Percentiles rank a stretch among this genome's conserved stretches.
Conservation (phyloP, 2,888 invertebrate genomes). For the Gerris lacustris region DNA sequence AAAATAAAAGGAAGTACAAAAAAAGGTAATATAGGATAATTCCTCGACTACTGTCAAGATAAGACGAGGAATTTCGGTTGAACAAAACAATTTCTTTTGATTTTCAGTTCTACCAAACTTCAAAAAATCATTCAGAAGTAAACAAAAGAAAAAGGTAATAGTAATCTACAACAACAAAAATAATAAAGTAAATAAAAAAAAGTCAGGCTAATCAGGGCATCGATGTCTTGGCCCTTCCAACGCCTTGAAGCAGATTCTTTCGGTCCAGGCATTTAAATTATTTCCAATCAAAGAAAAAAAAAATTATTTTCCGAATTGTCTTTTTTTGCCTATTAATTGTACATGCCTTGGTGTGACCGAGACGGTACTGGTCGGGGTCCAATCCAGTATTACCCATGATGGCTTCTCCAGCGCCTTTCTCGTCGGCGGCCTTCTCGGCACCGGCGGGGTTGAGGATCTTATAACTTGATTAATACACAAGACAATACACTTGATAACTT, state of each 20-base stretch:
- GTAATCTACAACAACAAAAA: slow-evolving; percentile 14
- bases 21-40: slow-evolving; percentile 29
- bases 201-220: too few species aligned
- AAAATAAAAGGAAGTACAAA: slow-evolving; percentile 28
- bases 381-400: slow-evolving; percentile 74
- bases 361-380: slow-evolving; percentile 83
- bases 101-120: not conserved
- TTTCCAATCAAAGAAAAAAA: not conserved
- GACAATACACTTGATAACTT: slow-evolving; percentile 5
- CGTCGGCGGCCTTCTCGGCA: slow-evolving; percentile 49
- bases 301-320: too few species aligned
- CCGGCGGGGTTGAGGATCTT: slow-evolving; percentile 94
- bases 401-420: slow-evolving; percentile 66
- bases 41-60: slow-evolving; percentile 15
- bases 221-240: too few species aligned
- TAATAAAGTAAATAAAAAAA: not conserved
- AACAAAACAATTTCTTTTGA: slow-evolving; percentile 15
- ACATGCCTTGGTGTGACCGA: slow-evolving; percentile 98
- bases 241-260: too few species aligned
- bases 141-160: slow-evolving; percentile 23
- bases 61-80: slow-evolving; percentile 18
- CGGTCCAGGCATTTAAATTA: not conserved
- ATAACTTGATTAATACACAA: slow-evolving; percentile 54
- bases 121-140: slow-evolving; percentile 15
- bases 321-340: not conserved